A percentile compares a stretch with the other conserved stretches of the same genome.
Conservation (phyloP, 1,140 invertebrate species). For the Zaprionus taronus region DNA sequence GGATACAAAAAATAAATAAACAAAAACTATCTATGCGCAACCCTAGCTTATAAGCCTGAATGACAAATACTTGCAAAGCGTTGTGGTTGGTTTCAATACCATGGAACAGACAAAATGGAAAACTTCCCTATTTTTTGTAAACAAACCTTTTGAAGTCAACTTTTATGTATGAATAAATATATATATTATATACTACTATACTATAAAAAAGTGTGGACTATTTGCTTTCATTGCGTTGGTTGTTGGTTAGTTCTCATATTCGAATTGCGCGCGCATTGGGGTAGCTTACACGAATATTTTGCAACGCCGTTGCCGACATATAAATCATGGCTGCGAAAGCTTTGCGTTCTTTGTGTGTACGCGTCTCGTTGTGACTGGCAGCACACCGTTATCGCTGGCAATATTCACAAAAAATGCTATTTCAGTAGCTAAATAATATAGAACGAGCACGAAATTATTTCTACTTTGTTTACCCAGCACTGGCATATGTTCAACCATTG, state of each 20-base stretch:
- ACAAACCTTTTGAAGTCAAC: conserved; percentile 65
- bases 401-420: conserved; percentile 29
- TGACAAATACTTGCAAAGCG: conserved; percentile 48
- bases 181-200: conserved; percentile 44
- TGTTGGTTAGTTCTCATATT: not conserved
- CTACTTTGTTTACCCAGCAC: not conserved
- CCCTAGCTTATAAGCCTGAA: conserved; percentile 55
- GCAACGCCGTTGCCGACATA: conserved; percentile 16
- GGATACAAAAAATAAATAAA: conserved; percentile 46
- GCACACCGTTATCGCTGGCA: conserved; percentile 42
- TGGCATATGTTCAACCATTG: conserved; percentile 9
- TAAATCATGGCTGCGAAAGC: conserved; percentile 18
- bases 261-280: conserved; percentile 38
- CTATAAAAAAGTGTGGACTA: not conserved
- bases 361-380: conserved; percentile 37
- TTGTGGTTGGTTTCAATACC: conserved; percentile 69
- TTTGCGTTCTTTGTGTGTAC: conserved; percentile 21
- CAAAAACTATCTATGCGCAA: conserved; percentile 21
- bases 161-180: conserved; percentile 76
- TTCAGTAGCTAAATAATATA: conserved; percentile 12
- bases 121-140: conserved; percentile 70
- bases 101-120: conserved; percentile 51
- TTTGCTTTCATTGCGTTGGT: not conserved
- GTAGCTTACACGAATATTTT: not conserved
- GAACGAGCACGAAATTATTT: conserved; percentile 1